Evolutionary conservation across 2,113 vertebrate species (phyloP).

Genomic region (Apteryx owenii): DNA sequence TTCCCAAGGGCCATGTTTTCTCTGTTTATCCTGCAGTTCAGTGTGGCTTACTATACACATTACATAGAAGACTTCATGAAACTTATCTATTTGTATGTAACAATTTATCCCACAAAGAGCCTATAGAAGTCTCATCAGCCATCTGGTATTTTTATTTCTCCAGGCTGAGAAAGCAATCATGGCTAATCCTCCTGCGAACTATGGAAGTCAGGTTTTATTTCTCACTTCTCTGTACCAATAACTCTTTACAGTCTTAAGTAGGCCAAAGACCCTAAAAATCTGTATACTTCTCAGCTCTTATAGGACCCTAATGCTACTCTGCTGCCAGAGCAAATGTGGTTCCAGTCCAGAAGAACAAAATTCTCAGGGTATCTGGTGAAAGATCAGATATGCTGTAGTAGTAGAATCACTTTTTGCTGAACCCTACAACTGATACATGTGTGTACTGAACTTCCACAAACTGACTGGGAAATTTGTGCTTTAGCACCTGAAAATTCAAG

Average conservation of each 20-base stretch:
- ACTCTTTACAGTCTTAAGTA: slow-evolving; percentile 48
- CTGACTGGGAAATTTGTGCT: background rate
- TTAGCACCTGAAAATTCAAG: background rate
- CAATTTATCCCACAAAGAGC: slow-evolving; percentile 44
- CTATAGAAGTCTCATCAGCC: slow-evolving; percentile 65
- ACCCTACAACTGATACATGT: background rate
- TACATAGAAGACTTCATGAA: slow-evolving; percentile 37
- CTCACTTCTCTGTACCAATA: slow-evolving; percentile 59
- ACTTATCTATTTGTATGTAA: slow-evolving; percentile 50
- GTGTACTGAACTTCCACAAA: background rate
- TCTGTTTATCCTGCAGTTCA: slow-evolving; percentile 17
- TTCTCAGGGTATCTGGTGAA: slow-evolving; percentile 16
- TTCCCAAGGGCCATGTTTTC: slow-evolving; percentile 30
- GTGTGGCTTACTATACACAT: background rate
- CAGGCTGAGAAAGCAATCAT: slow-evolving; percentile 73
- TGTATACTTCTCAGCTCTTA: slow-evolving; percentile 25
- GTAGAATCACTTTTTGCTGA: background rate
- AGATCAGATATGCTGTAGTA: slow-evolving; percentile 1
- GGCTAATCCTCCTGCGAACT: slow-evolving; percentile 68
- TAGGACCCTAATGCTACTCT: background rate
- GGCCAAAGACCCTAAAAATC: slow-evolving; percentile 49
- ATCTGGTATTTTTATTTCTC: slow-evolving; percentile 76
- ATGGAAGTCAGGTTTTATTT: slow-evolving; percentile 70
- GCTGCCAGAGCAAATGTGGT: slow-evolving; percentile 5
- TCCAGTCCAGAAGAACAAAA: slow-evolving; percentile 39